Conservation (phyloP, 2,888 invertebrate species). For the Phasia obesa region DNA sequence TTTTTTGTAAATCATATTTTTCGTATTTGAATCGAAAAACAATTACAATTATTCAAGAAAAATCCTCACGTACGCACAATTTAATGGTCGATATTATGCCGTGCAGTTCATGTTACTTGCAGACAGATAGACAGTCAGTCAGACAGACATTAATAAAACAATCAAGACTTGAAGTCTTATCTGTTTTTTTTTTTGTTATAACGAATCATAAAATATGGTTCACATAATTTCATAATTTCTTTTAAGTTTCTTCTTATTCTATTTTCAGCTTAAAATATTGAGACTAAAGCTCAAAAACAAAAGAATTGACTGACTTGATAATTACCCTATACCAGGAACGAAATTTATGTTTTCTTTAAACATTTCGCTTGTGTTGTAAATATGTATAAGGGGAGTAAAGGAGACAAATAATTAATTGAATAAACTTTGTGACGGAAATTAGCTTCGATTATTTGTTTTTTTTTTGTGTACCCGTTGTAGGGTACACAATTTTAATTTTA, state of each 20-base stretch:
- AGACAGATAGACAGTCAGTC: slow-evolving; percentile 19
- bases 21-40: slow-evolving; percentile 45
- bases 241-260: slow-evolving; percentile 3
- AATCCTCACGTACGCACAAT: slow-evolving; percentile 70
- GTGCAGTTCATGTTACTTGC: slow-evolving; percentile 55
- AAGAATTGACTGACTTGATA: not conserved
- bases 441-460: no score
- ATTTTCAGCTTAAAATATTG: not conserved
- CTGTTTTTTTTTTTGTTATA: slow-evolving; percentile 38
- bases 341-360: not conserved
- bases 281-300: not conserved
- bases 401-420: no score
- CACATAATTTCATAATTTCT: slow-evolving; percentile 56
- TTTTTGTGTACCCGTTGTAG: slow-evolving; percentile 3
- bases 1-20: not conserved
- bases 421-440: no score
- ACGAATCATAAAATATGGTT: slow-evolving; percentile 62
- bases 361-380: no score
- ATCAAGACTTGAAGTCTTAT: slow-evolving; percentile 51
- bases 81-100: slow-evolving; percentile 63
- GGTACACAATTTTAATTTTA: not conserved
- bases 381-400: no score
- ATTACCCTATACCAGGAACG: not conserved
- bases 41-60: slow-evolving; percentile 61
- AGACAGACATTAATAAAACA: slow-evolving; percentile 54